Conservation (phyloP, 2,797 vertebrate species). For the Notamacropus eugenii region DNA sequence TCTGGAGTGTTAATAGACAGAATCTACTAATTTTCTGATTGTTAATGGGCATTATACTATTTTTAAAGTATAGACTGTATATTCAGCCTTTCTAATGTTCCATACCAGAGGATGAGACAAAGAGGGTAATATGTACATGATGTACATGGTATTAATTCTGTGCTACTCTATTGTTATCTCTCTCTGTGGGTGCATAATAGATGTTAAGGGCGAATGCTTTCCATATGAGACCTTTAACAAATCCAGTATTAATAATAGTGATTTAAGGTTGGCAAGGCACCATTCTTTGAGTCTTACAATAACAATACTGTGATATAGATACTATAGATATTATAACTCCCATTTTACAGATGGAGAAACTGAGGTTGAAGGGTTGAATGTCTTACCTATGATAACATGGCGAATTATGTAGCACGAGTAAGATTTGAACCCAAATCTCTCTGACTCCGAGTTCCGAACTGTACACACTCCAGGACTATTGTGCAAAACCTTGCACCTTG, state of each 20-base stretch:
- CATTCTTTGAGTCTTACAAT: not conserved
- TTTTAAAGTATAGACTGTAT: not conserved
- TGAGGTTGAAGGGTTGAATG: not conserved
- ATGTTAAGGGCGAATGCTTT: not conserved
- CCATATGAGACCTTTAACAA: not conserved
- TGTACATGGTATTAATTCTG: not conserved
- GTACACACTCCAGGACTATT: constrained; percentile 24
- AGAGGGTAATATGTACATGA: not conserved
- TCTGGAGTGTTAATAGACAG: not conserved
- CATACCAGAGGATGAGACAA: not conserved
- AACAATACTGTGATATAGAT: not conserved
- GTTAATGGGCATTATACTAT: not conserved
- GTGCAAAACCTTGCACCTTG: constrained; percentile 54
- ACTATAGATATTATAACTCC: not conserved
- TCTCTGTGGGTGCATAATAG: not conserved
- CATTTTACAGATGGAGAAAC: not conserved
- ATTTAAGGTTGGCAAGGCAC: not conserved
- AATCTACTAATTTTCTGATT: not conserved
- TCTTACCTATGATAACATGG: not conserved
- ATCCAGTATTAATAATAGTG: not conserved
- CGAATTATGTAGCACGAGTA: not conserved
- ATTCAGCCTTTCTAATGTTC: not conserved
- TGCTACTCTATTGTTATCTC: not conserved
- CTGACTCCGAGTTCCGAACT: not conserved
- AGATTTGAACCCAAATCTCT: not conserved